These are phyloP conservation scores for Rotaria socialis DNA, from an alignment of 2,888 invertebrate genomes.

Conservation along the genomic window DNA sequence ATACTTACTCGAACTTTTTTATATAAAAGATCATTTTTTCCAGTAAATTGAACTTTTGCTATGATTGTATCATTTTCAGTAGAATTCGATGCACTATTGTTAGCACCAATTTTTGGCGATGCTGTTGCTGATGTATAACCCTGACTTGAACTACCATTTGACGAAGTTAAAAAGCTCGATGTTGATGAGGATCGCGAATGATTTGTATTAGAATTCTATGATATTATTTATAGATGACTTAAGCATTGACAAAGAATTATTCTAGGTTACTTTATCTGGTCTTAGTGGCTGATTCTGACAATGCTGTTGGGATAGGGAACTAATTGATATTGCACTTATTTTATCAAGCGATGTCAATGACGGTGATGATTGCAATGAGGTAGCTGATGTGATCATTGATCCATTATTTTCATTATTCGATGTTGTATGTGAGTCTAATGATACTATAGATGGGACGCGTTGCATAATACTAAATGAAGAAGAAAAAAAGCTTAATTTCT, in stretches of 20 bases:
- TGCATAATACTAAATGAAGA: neutral
- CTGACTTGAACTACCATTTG: slow-evolving; percentile 20
- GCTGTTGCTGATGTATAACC: neutral
- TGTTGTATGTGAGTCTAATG: neutral
- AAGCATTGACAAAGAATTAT: neutral
- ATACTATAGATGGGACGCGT: neutral
- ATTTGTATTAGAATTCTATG: neutral
- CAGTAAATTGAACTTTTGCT: slow-evolving; percentile 8
- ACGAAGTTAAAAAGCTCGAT: neutral
- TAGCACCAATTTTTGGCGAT: neutral
- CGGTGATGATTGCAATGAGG: neutral
- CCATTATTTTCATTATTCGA: neutral
- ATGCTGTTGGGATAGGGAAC: neutral
- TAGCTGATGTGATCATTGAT: neutral
- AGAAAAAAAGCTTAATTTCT: too few relatives aligned
- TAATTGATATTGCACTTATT: neutral
- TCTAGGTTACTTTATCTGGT: neutral
- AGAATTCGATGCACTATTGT: neutral
- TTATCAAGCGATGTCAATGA: neutral
- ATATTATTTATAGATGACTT: neutral
- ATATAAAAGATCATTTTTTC: slow-evolving; percentile 17
- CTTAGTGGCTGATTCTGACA: neutral
- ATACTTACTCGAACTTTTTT: slow-evolving; percentile 15
- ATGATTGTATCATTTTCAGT: neutral
- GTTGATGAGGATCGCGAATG: neutral